phyloP scores from a whole-genome alignment of 2,797 vertebrate genomes.

The Phrynocephalus forsythii region DNA sequence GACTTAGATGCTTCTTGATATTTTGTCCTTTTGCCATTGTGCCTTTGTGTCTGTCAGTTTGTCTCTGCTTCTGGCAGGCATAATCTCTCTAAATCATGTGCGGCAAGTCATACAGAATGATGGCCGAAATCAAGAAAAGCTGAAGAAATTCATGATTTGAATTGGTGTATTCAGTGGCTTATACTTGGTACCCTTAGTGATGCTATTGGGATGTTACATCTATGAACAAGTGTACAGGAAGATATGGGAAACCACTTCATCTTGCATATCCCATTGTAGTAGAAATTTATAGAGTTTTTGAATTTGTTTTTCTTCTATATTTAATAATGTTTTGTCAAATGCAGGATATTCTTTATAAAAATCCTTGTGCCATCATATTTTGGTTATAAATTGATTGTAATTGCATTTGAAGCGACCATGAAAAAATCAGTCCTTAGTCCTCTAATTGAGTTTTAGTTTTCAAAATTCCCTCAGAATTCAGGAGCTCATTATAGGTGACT shows the following conservation, averaged over 20 bases:
- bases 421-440: too few relatives aligned
- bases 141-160: conserved; percentile 99
- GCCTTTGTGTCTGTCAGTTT: conserved; percentile 90
- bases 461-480: too few relatives aligned
- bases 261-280: too few relatives aligned
- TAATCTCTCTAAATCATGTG: conserved; percentile 96
- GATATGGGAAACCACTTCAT: conserved; percentile 88
- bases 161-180: conserved; percentile 96
- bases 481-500: too few relatives aligned
- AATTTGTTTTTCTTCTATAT: too few relatives aligned
- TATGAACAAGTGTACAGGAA: conserved; percentile 91
- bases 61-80: conserved; percentile 93
- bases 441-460: too few relatives aligned
- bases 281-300: too few relatives aligned
- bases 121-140: conserved; percentile 95
- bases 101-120: conserved; percentile 97
- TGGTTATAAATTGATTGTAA: too few relatives aligned
- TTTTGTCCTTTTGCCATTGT: conserved; percentile 92
- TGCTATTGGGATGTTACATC: conserved; percentile 90
- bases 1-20: conserved; percentile 90
- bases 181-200: conserved; percentile 92
- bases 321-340: too few relatives aligned
- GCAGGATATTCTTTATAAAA: too few relatives aligned
- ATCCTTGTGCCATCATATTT: too few relatives aligned
- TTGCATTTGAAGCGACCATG: too few relatives aligned